These are phyloP conservation scores for Mustela nigripes DNA, from an alignment of 2,113 vertebrate genomes.

Conservation along the genomic window DNA sequence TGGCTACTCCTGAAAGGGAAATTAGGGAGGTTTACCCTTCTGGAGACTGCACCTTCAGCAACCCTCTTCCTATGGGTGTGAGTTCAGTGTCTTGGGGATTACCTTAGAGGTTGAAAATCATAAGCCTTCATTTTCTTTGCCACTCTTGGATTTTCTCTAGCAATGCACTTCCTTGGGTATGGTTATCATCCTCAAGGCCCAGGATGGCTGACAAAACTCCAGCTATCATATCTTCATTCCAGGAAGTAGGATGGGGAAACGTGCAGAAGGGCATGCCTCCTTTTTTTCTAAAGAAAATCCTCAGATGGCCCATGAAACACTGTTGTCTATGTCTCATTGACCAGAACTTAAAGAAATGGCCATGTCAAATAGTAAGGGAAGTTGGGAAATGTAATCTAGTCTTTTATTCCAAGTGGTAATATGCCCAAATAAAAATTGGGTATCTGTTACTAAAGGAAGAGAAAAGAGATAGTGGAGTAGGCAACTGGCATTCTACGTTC, in stretches of 20 bases:
- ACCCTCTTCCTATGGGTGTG: background rate
- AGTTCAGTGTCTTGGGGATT: background rate
- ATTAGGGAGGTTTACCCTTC: background rate
- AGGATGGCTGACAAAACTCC: background rate
- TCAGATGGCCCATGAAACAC: background rate
- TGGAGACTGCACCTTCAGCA: background rate
- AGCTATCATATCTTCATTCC: background rate
- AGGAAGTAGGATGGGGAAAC: slow-evolving; percentile 21
- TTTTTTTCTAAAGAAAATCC: background rate
- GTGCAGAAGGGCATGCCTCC: background rate
- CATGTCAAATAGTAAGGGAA: background rate
- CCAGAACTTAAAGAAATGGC: background rate
- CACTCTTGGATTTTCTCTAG: background rate
- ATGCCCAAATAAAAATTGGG: background rate
- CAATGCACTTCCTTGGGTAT: background rate
- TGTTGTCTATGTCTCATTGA: background rate
- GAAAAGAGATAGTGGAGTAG: background rate
- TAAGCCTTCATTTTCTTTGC: background rate
- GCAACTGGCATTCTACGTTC: background rate
- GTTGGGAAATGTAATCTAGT: background rate
- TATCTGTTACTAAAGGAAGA: background rate
- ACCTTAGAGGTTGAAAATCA: slow-evolving; percentile 11
- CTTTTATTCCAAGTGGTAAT: slow-evolving; percentile 14
- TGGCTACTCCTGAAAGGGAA: background rate
- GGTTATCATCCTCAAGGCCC: background rate